phyloP scores from a whole-genome alignment of 2,888 invertebrate genomes.

The Ptilodon capucinus region DNA sequence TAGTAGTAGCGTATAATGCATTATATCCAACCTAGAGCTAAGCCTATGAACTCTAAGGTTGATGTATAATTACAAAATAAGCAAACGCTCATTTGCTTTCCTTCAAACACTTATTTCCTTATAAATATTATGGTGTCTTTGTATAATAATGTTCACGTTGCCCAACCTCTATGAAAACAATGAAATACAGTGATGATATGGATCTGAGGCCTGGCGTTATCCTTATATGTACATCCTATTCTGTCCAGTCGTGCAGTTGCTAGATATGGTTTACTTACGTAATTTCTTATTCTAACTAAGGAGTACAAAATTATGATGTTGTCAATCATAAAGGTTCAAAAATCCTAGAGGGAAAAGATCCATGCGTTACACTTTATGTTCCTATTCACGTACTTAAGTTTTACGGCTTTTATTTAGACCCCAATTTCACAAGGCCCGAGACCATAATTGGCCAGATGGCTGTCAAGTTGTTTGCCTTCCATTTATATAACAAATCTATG shows the following conservation, averaged over 20 bases:
- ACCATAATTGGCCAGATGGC: background rate
- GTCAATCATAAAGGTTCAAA: background rate
- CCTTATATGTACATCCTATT: background rate
- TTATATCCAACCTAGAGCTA: too few relatives aligned
- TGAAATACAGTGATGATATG: background rate
- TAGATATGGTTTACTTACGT: background rate
- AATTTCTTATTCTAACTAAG: background rate
- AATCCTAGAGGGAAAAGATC: too few relatives aligned
- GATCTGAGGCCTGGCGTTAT: background rate
- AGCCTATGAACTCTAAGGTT: too few relatives aligned
- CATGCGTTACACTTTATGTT: background rate
- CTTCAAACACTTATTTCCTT: background rate
- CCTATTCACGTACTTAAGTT: background rate
- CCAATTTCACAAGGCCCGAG: background rate
- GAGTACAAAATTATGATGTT: background rate
- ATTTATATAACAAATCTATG: background rate
- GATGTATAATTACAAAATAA: background rate
- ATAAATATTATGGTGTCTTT: background rate
- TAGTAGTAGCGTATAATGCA: too few relatives aligned
- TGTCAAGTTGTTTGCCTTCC: background rate
- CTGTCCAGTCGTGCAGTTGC: background rate
- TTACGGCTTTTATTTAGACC: background rate
- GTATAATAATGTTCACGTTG: background rate
- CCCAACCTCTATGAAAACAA: slow-evolving; percentile 2
- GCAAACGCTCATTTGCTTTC: background rate